Evolutionary conservation across 2,888 invertebrate species (phyloP).

Genomic region (Gibbula magus): DNA sequence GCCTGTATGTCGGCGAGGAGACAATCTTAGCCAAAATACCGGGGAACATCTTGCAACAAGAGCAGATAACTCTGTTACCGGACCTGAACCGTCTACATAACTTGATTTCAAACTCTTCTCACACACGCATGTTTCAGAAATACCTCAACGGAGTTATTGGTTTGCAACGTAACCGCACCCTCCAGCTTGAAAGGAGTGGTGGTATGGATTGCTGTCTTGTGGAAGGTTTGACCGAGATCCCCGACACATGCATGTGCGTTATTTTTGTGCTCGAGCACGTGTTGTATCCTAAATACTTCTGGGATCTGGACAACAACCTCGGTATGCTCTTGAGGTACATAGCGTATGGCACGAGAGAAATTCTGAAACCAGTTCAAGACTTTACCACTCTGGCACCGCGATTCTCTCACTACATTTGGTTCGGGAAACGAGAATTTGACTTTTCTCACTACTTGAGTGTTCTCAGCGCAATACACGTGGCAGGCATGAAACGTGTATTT

Average conservation of each 20-base stretch:
- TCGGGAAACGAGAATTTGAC: not conserved
- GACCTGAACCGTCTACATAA: not conserved
- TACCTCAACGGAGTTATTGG: not conserved
- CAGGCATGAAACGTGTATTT: not conserved
- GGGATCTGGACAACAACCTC: not conserved
- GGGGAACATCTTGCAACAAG: not conserved
- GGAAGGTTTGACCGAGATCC: not conserved
- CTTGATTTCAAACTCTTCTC: not conserved
- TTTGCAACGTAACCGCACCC: not conserved
- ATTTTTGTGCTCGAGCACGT: not conserved
- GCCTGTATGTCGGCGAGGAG: not conserved
- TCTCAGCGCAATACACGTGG: slow-evolving; percentile 4
- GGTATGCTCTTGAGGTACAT: not conserved
- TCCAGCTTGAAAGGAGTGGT: not conserved
- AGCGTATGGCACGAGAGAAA: not conserved
- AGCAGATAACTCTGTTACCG: not conserved
- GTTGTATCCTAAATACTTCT: not conserved
- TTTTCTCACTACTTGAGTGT: slow-evolving; percentile 6
- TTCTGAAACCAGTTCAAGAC: not conserved
- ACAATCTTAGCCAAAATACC: not conserved
- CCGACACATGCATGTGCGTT: not conserved
- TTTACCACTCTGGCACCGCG: not conserved
- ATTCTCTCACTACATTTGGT: slow-evolving; percentile 6
- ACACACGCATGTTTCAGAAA: not conserved
- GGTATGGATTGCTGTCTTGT: not conserved